Percentiles rank a stretch among this genome's conserved stretches.
These are phyloP conservation scores for Eunapius fragilis DNA, from an alignment of 37 sponge, comb jelly and placozoan genomes.

Conservation along the genomic window DNA sequence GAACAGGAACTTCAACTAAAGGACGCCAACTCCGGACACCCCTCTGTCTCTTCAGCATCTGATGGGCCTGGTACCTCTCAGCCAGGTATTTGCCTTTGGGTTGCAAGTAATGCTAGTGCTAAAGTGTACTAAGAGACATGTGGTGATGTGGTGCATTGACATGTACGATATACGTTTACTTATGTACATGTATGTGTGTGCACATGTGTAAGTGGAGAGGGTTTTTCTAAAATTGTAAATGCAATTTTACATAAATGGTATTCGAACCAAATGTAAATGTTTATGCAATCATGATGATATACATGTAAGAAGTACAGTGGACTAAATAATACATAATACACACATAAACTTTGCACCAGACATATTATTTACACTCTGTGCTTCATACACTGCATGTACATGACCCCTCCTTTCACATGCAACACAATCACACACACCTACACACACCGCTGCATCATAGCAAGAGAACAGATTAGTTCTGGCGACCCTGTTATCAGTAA, in stretches of 20 bases:
- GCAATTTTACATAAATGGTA: too few relatives aligned
- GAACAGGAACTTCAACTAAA: constrained; percentile 79
- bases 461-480: background rate
- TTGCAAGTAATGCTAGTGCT: background rate
- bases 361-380: too few relatives aligned
- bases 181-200: too few relatives aligned
- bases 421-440: background rate
- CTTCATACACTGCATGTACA: background rate
- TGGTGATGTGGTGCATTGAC: background rate
- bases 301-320: too few relatives aligned
- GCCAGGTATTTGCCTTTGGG: background rate
- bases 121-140: background rate
- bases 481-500: background rate
- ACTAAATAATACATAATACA: background rate
- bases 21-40: constrained; percentile 22
- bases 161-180: background rate
- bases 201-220: too few relatives aligned
- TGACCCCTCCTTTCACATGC: too few relatives aligned
- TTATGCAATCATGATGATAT: background rate
- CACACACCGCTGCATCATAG: background rate
- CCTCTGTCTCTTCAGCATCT: constrained; percentile 27
- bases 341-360: background rate
- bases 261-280: background rate
- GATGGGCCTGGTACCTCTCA: constrained; percentile 11
- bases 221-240: too few relatives aligned